These are phyloP conservation scores for Acrocephalus scirpaceus DNA, from an alignment of 2,797 vertebrate genomes.

Conservation along the genomic window DNA sequence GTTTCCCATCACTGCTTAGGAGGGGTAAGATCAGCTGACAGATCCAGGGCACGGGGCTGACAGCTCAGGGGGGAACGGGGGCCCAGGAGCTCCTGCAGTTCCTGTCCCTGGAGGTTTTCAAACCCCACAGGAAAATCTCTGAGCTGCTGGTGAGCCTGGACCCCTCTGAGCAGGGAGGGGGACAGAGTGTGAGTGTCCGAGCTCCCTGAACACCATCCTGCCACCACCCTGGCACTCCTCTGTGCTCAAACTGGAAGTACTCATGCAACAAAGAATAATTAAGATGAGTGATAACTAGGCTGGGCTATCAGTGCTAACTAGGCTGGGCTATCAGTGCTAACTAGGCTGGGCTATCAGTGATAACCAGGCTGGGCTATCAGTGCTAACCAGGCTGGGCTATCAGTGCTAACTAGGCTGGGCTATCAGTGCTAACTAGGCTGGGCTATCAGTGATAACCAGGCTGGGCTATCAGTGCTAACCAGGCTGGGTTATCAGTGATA, in stretches of 20 bases:
- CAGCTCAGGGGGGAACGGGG: background rate
- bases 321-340: conserved; percentile 1
- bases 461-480: background rate
- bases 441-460: conserved; percentile 1
- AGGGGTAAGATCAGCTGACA: background rate
- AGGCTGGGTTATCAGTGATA: no score
- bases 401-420: background rate
- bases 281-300: conserved; percentile 5
- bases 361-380: background rate
- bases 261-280: background rate
- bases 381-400: no score
- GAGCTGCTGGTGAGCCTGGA: background rate
- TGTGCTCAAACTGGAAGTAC: background rate
- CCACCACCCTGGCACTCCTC: background rate
- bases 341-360: background rate
- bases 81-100: background rate
- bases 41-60: background rate
- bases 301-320: background rate
- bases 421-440: conserved; percentile 3
- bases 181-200: background rate
- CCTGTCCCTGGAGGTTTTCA: background rate
- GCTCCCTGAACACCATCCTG: background rate
- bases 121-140: background rate
- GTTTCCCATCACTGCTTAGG: background rate
- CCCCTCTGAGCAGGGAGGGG: background rate